phyloP scores from a whole-genome alignment of 2,113 vertebrate species.

The Oceanites oceanicus region DNA sequence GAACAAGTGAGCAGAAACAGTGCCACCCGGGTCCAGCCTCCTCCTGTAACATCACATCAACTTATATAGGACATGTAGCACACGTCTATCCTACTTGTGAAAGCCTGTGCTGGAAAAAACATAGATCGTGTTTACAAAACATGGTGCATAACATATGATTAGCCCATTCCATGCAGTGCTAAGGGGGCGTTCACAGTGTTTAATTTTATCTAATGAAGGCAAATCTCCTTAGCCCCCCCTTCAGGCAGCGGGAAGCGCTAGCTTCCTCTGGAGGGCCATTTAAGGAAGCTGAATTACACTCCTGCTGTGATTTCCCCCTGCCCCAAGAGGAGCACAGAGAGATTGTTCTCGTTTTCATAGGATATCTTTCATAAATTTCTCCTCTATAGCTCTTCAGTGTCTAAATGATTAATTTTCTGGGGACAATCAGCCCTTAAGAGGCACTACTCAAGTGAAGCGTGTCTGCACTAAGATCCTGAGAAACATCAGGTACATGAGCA shows the following conservation, averaged over 20 bases:
- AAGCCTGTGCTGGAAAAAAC: not conserved
- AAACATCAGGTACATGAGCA: not conserved
- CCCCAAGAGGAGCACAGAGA: not conserved
- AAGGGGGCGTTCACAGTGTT: not conserved
- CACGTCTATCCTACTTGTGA: fast-evolving
- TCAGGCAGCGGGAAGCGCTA: not conserved
- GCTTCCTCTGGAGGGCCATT: not conserved
- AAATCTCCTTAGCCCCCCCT: not conserved
- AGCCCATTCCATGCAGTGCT: not conserved
- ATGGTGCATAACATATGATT: not conserved
- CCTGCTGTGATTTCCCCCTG: not conserved
- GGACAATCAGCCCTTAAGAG: not conserved
- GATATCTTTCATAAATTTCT: not conserved
- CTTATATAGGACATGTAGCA: fast-evolving
- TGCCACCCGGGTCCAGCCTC: not conserved
- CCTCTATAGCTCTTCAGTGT: not conserved
- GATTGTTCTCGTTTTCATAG: not conserved
- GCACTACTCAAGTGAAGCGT: not conserved
- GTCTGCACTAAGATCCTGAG: not conserved
- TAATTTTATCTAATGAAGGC: not conserved
- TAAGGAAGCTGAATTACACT: not conserved
- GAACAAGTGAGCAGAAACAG: not conserved
- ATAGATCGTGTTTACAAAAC: not conserved
- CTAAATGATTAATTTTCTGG: not conserved
- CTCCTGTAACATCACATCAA: not conserved